Base-by-base conservation (phyloP, 2,113 vertebrate species). In the Callipepla californica region DNA sequence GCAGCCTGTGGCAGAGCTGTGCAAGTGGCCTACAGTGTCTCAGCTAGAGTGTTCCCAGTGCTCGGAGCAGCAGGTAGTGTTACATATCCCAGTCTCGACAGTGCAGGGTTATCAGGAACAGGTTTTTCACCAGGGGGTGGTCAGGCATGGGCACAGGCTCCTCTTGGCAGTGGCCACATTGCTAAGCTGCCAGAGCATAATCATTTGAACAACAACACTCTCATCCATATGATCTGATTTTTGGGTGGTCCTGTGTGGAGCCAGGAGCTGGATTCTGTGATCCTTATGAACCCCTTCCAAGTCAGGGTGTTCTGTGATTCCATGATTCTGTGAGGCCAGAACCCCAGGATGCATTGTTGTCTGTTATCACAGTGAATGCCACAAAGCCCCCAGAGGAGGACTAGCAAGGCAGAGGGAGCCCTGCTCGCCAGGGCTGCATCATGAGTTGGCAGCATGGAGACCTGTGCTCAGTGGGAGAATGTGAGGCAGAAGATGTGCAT, bases 381-480 rank as follows among this genome's bases (percentile, higher is more conserved):
- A 38, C 25, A 26, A 17, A 38, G 6, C 6, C 34, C 34, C 34
- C 34, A 25, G 5, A 16, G 34, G n/a, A 23, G 8, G 2, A 1
- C 13, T 16, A 36, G 22, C 21, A 6, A 65, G 32, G 6, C 5
- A 4, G 77, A 67, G 77, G 76, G 74, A 87, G 61, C 59, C 15
- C 12, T 3, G 0, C 7, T 77, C 45, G 53, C 57, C 44, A 4
- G 59, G 62, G 80, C 59, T 3, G 26, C 38, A 13, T 73, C 32
- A 6, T 26, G 40, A 5, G 1, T 48, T 66, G 81, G 68, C 72
- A 76, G 44, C n/a, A 53, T 28, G 13, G 2, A 68, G 44, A 6
- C 26, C 47, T 4, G 32, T 22, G 45, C 28, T 68, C 42, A 4
- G 6, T 6, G 1, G 36, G 32, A n/a, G 1, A 0, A 19, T 30